Evolutionary conservation across 2,113 vertebrate species (phyloP), one percentile per base, ranked within the genome.

Genomic region (Pachycephala philippinensis): DNA sequence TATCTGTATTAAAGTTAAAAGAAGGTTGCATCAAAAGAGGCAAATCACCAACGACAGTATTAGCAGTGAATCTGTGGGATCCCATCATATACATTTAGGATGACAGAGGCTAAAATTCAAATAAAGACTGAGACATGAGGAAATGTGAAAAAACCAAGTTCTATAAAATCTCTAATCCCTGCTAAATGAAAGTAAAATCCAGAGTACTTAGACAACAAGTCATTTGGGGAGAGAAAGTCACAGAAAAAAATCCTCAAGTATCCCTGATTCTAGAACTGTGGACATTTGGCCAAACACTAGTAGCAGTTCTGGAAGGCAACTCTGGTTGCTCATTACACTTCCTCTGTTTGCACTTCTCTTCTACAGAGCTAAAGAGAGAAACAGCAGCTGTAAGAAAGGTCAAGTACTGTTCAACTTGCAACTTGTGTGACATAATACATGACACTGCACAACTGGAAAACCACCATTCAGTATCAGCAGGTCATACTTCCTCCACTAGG

Each of bases 391-490:
- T 10, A 45, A 57, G 11, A 39, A 24, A 54, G 10, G 60, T 7
- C 13, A 71, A 89, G 57, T 4, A 28, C 26, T 42, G 13, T 28
- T 40, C 4, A 71, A 3, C 26, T 52, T 53, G 22, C 13, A 15
- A 44, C 26, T 15, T 28, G 2, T 26, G 22, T 4, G 23, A 44
- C 42, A 33, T 22, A 53, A 84, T 4, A 15, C 0, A 0, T 16
- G 6, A 70, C 22, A n/a, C 3, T 75, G n/a, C 16, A 61, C 9
- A 69, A 42, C 5, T 63, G 20, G 44, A 78, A 68, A 47, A 0
- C 1, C 28, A 79, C 9, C 18, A 52, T 4, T 15, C 57, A 60
- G 0, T 17, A 40, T 39, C 27, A 33, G 4, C 1, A 35, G 7
- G 21, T 23, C 23, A 21, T 15, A 15, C 9, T 44, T 23, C 3